These are phyloP conservation scores for Tetramorium bicarinatum DNA, from an alignment of 2,888 invertebrate genomes.

Conservation along the genomic window DNA sequence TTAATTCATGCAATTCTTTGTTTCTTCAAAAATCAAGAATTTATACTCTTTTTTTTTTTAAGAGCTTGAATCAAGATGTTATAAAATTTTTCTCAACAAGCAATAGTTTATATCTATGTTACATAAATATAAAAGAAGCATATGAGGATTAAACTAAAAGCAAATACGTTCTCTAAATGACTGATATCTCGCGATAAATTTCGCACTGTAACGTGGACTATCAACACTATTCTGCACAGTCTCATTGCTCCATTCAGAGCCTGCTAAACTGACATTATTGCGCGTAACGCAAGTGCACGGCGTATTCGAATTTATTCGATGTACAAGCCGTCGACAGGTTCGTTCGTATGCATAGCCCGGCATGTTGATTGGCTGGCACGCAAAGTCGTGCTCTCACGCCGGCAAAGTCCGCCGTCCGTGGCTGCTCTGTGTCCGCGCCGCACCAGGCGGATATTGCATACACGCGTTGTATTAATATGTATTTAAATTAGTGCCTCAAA, in stretches of 20 bases:
- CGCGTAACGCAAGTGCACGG: constrained; percentile 49
- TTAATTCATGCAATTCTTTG: not conserved
- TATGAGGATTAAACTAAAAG: not conserved
- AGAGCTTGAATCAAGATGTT: not conserved
- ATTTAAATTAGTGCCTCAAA: constrained; percentile 83
- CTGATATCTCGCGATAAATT: constrained; percentile 35
- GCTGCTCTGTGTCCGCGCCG: constrained; percentile 42
- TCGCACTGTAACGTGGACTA: not conserved
- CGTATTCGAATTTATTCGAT: constrained; percentile 74
- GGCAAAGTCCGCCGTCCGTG: constrained; percentile 64
- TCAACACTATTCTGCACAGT: constrained; percentile 20
- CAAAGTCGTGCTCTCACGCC: constrained; percentile 71
- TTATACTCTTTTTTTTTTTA: not conserved
- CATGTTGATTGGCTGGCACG: constrained; percentile 80
- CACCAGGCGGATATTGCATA: constrained; percentile 71
- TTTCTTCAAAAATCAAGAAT: not conserved
- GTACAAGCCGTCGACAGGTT: constrained; percentile 66
- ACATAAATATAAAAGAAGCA: not conserved
- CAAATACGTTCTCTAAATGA: not conserved
- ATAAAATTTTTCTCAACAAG: not conserved
- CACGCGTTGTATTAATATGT: constrained; percentile 82
- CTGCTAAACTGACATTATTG: constrained; percentile 53
- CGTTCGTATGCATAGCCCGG: constrained; percentile 79
- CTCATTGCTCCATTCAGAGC: constrained; percentile 45
- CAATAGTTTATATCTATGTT: not conserved